phyloP scores from a whole-genome alignment of 2,113 vertebrate genomes.

The Plecotus auritus region DNA sequence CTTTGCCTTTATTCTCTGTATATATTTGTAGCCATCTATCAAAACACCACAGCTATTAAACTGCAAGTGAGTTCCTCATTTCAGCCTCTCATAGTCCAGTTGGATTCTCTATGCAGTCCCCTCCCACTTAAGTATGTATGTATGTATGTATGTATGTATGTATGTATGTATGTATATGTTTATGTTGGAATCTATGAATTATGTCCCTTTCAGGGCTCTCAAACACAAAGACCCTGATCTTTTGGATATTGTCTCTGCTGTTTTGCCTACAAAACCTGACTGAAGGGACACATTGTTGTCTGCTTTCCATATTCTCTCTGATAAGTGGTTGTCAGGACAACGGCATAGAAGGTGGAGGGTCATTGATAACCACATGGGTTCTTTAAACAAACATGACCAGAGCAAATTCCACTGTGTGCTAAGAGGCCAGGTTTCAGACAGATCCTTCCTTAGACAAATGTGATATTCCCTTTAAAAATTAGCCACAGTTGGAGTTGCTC shows the following conservation, averaged over 20 bases:
- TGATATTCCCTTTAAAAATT: not conserved
- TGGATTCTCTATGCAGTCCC: not conserved
- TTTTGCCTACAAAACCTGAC: conserved; percentile 55
- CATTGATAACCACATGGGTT: conserved; percentile 71
- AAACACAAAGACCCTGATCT: conserved; percentile 22
- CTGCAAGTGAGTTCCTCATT: not conserved
- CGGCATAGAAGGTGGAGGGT: conserved; percentile 63
- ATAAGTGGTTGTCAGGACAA: conserved; percentile 77
- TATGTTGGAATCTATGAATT: not conserved
- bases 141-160: not conserved
- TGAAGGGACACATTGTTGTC: conserved; percentile 64
- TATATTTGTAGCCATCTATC: not conserved
- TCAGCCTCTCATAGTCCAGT: not conserved
- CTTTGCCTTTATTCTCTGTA: not conserved
- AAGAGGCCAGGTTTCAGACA: conserved; percentile 75
- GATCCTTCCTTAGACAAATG: conserved; percentile 76
- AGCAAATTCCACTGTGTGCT: conserved; percentile 60
- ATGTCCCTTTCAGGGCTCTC: conserved; percentile 20
- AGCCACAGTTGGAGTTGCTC: not conserved
- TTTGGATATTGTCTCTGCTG: conserved; percentile 65
- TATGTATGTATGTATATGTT: not conserved
- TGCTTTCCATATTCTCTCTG: conserved; percentile 62
- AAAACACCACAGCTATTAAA: not conserved
- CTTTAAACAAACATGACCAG: conserved; percentile 71
- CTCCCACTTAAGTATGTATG: not conserved